Base-by-base conservation (phyloP, 1,140 invertebrate genomes). In the Cheumatopsyche charites region DNA sequence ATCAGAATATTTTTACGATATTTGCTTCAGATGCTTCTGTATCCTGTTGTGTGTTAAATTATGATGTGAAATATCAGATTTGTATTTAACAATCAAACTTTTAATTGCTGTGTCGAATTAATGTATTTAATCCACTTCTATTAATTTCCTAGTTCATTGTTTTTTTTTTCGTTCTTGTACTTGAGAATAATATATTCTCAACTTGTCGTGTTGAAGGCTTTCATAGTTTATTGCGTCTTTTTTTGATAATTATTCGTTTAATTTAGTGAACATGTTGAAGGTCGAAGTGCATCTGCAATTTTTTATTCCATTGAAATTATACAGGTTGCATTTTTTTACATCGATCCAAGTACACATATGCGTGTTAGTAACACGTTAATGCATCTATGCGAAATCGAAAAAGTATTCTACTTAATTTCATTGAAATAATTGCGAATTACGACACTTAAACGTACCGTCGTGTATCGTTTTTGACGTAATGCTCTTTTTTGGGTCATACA, bases 391-490 rank as follows among this genome's bases (percentile, higher is more conserved):
- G n/a, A 36, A 36, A 36, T 36, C 29, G 29, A 36, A 36, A 36
- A 36, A 36, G 29, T 3, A 36, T 4, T 36, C 29, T 4, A 4
- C 9, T 36, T 36, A 9, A 36, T 36, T 36, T 36, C 29, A 36
- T 36, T 36, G 29, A 9, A 36, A 52, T 52, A 52, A 52, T 52
- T 52, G 55, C 21, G n/a, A 58, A 36, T 58, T 58, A 26, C 55
- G 25, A 58, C 55, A 58, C 13, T 4, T 9, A n/a, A 9, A 36
- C 29, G 29, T 36, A 36, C 21, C 55, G 55, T 1, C n/a, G 47
- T 58, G 23, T 58, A 58, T 58, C 55, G 55, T 13, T 26, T 58
- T 58, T 15, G 55, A 58, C 55, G 55, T 58, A 58, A 58, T 23
- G 7, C 1, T 58, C 23, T 58, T 47, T 47, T 58, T 58, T 58